Conservation (phyloP, 2,797 vertebrate genomes). For the Anguilla pacifica region DNA sequence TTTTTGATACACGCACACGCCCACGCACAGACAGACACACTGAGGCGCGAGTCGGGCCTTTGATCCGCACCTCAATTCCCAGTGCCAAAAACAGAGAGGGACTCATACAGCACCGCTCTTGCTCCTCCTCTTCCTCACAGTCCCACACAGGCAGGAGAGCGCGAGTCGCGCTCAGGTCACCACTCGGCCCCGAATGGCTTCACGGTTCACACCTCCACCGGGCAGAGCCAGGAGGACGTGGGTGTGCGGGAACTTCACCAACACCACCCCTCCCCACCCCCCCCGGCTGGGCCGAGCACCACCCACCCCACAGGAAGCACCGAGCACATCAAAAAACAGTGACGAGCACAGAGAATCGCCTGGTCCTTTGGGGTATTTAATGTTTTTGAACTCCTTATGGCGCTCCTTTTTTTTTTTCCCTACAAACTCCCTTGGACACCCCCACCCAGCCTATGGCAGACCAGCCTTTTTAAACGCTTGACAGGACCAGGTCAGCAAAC, state of each 20-base stretch:
- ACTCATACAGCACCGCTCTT: background rate
- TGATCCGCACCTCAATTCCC: background rate
- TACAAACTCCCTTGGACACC: too few species aligned
- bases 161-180: slow-evolving; percentile 5
- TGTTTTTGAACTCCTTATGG: too few species aligned
- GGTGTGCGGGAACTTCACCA: slow-evolving; percentile 58
- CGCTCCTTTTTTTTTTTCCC: too few species aligned
- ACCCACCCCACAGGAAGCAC: too few species aligned
- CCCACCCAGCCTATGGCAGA: too few species aligned
- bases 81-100: background rate
- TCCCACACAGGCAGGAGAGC: background rate
- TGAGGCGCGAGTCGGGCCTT: background rate
- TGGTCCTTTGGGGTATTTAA: too few species aligned
- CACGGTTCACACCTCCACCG: slow-evolving; percentile 39
- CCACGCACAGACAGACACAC: background rate
- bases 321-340: too few species aligned
- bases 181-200: background rate
- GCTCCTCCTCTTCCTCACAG: background rate
- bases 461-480: background rate
- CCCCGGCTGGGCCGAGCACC: slow-evolving; percentile 46
- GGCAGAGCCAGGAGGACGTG: slow-evolving; percentile 61
- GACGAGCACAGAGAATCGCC: too few species aligned
- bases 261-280: too few species aligned
- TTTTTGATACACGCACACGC: background rate
- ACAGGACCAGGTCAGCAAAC: background rate